phyloP scores from a whole-genome alignment of 2,797 vertebrate genomes.

The Cottoperca gobio region DNA sequence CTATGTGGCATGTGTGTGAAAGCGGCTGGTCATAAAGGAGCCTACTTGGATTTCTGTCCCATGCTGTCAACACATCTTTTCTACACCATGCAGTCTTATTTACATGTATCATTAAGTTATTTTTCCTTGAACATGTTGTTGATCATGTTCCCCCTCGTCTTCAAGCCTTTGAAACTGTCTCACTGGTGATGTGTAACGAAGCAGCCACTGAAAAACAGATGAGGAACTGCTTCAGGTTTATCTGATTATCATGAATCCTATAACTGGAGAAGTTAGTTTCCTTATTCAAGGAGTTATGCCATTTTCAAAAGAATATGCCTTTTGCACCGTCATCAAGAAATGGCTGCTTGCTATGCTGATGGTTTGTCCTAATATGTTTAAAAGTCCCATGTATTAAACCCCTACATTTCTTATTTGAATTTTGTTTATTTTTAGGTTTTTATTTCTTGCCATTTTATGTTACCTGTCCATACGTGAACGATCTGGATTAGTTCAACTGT shows the following conservation, averaged over 20 bases:
- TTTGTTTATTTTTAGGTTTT: constrained; percentile 57
- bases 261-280: constrained; percentile 8
- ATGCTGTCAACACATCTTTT: constrained; percentile 6
- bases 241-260: background rate
- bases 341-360: constrained; percentile 26
- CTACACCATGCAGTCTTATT: background rate
- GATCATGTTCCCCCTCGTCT: background rate
- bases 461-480: constrained; percentile 42
- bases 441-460: constrained; percentile 41
- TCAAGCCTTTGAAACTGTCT: constrained; percentile 22
- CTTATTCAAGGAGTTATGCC: background rate
- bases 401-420: constrained; percentile 28
- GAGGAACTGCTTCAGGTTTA: background rate
- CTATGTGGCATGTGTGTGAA: constrained; percentile 55
- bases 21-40: constrained; percentile 2
- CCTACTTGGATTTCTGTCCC: background rate
- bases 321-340: constrained; percentile 37
- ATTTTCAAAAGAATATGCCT: constrained; percentile 24
- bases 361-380: constrained; percentile 19
- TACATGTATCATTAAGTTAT: constrained; percentile 41
- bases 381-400: constrained; percentile 30
- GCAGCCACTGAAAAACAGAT: background rate
- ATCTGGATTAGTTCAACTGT: constrained; percentile 31
- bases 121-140: constrained; percentile 10
- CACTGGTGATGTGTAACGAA: background rate